Percentiles rank a stretch among this genome's conserved stretches.
Conservation (phyloP, 2,888 invertebrate species). For the Clunio marinus region DNA sequence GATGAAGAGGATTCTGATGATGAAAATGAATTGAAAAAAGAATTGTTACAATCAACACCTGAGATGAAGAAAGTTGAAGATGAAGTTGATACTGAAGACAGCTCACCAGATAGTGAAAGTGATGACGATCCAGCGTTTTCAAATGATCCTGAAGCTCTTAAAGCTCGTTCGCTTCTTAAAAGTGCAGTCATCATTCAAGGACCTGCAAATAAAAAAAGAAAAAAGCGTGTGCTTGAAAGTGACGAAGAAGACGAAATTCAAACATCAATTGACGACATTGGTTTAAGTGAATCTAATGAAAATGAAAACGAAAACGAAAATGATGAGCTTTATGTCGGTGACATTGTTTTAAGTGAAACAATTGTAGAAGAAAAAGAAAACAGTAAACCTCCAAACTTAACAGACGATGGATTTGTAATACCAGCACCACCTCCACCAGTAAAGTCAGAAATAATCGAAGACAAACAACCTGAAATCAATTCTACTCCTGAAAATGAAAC, state of each 20-base stretch:
- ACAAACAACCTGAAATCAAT: neutral
- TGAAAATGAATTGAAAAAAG: neutral
- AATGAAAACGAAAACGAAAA: neutral
- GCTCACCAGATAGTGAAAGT: neutral
- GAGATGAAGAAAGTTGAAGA: neutral
- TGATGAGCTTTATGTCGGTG: neutral
- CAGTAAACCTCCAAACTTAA: neutral
- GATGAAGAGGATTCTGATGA: constrained; percentile 17
- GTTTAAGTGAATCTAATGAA: neutral
- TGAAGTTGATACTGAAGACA: neutral
- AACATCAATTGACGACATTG: constrained; percentile 31
- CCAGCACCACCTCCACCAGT: no score
- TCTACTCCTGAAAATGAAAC: neutral
- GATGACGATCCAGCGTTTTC: neutral
- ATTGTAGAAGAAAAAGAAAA: neutral
- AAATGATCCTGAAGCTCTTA: neutral
- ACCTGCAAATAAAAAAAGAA: constrained; percentile 13
- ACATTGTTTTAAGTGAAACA: constrained; percentile 1
- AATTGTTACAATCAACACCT: neutral
- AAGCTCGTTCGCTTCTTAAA: constrained; percentile 14
- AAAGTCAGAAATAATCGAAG: neutral
- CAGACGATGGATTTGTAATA: neutral
- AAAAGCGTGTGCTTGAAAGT: constrained; percentile 25
- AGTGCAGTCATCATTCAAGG: constrained; percentile 31
- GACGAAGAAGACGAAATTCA: constrained; percentile 28